Percentiles rank a stretch among this genome's conserved stretches.
Conservation (phyloP, 2,888 invertebrate species). For the Venusia cambrica region DNA sequence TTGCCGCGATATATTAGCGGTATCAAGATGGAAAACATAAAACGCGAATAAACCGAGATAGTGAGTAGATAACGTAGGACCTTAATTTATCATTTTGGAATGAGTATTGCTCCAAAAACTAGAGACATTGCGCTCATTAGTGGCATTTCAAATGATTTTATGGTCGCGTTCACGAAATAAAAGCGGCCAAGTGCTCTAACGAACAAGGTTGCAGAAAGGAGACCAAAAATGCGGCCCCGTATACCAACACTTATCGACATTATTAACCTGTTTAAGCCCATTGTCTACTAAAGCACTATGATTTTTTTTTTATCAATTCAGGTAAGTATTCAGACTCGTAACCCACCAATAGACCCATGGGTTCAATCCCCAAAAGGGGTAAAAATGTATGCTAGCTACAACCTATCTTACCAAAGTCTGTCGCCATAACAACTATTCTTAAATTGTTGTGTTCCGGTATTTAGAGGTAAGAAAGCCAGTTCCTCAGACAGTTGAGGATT, state of each 20-base stretch:
- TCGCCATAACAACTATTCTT: too few relatives aligned
- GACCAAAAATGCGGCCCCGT: conserved; percentile 20
- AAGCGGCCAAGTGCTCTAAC: conserved; percentile 3
- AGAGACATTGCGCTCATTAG: conserved; percentile 4
- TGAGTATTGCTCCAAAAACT: neutral
- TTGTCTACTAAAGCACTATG: conserved; percentile 4
- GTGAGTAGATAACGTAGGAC: too few relatives aligned
- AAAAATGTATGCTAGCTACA: too few relatives aligned
- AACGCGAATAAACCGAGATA: too few relatives aligned
- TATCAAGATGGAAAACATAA: neutral
- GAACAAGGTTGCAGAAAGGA: conserved; percentile 20
- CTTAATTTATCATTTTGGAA: conserved; percentile 1
- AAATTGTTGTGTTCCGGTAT: too few relatives aligned
- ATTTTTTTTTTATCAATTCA: neutral
- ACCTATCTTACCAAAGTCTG: too few relatives aligned
- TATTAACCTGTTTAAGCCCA: conserved; percentile 1
- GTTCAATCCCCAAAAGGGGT: too few relatives aligned
- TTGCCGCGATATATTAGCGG: too few relatives aligned
- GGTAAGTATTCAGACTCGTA: too few relatives aligned
- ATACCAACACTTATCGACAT: conserved; percentile 7
- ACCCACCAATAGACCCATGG: too few relatives aligned
- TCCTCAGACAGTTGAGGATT: too few relatives aligned
- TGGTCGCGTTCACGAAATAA: conserved; percentile 10
- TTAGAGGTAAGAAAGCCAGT: too few relatives aligned
- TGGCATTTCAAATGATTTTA: conserved; percentile 7